Percentiles rank a stretch among this genome's conserved stretches.
Evolutionary conservation across 1,140 invertebrate species (phyloP).

Genomic region (Arctopsyche grandis): DNA sequence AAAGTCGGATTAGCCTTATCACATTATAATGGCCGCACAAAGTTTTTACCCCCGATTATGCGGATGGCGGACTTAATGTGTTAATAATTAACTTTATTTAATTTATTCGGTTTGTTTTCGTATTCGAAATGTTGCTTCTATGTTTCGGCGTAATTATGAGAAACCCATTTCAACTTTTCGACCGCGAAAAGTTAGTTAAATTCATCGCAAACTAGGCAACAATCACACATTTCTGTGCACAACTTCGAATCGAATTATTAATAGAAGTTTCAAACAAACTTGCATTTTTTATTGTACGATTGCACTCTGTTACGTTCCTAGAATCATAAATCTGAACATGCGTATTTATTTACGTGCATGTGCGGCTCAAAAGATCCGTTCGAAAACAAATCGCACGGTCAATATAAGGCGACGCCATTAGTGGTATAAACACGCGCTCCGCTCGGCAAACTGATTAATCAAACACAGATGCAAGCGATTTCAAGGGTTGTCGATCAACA

Average conservation of each 20-base stretch:
- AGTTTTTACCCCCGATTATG: slow-evolving; percentile 12
- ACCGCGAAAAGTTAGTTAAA: background rate
- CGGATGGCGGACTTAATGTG: background rate
- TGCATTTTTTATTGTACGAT: no score
- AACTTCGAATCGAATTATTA: no score
- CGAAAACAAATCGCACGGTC: background rate
- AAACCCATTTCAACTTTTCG: background rate
- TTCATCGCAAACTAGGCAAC: no score
- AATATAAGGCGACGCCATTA: slow-evolving; percentile 25
- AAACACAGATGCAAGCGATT: slow-evolving; percentile 35
- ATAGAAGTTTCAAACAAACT: no score
- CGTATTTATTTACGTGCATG: no score
- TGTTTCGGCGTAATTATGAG: background rate
- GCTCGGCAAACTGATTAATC: slow-evolving; percentile 41
- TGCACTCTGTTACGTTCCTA: no score
- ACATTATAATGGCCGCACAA: background rate
- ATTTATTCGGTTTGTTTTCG: slow-evolving; percentile 8
- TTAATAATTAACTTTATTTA: slow-evolving; percentile 21
- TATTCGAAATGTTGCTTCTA: background rate
- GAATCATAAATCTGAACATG: no score
- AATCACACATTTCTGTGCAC: no score
- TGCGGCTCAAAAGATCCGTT: no score
- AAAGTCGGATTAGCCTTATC: slow-evolving; percentile 14
- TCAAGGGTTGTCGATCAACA: slow-evolving; percentile 26
- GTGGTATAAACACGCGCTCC: slow-evolving; percentile 1